Evolutionary conservation across 2,888 invertebrate species (phyloP).

Genomic region (Carabus problematicus): DNA sequence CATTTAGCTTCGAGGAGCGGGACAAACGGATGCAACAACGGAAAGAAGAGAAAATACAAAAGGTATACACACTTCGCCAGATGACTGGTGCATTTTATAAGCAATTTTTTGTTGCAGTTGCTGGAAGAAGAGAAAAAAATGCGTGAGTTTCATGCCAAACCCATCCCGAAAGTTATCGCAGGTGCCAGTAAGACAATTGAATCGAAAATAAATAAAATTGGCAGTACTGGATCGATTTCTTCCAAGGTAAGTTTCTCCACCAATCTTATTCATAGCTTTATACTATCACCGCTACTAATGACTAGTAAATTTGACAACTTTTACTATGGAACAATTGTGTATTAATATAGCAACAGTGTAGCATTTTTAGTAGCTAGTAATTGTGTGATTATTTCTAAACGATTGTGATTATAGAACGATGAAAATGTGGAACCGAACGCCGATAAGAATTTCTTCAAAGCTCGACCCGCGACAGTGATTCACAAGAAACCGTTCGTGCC

Average conservation of each 20-base stretch:
- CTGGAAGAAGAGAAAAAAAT: conserved; percentile 68
- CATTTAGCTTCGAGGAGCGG: conserved; percentile 75
- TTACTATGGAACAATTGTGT: neutral
- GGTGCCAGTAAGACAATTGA: conserved; percentile 17
- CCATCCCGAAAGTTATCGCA: conserved; percentile 61
- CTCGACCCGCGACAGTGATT: conserved; percentile 67
- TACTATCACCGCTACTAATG: too few relatives aligned
- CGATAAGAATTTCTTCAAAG: conserved; percentile 63
- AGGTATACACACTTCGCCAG: conserved; percentile 50
- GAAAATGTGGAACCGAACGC: conserved; percentile 50
- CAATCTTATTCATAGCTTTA: too few relatives aligned
- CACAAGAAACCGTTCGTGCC: conserved; percentile 72
- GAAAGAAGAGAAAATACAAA: conserved; percentile 68
- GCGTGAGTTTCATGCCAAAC: conserved; percentile 74
- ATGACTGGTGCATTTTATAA: too few relatives aligned
- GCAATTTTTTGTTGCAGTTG: conserved; percentile 51
- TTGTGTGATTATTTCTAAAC: neutral
- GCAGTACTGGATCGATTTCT: conserved; percentile 19
- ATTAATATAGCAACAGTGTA: neutral
- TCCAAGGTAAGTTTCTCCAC: conserved; percentile 11
- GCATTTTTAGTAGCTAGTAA: neutral
- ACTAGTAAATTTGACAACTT: neutral
- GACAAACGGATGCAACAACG: conserved; percentile 65
- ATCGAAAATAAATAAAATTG: conserved; percentile 29
- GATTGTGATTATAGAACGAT: conserved; percentile 55